Conservation (phyloP, 2,888 invertebrate genomes). For the Noctuana brunneofusca region DNA sequence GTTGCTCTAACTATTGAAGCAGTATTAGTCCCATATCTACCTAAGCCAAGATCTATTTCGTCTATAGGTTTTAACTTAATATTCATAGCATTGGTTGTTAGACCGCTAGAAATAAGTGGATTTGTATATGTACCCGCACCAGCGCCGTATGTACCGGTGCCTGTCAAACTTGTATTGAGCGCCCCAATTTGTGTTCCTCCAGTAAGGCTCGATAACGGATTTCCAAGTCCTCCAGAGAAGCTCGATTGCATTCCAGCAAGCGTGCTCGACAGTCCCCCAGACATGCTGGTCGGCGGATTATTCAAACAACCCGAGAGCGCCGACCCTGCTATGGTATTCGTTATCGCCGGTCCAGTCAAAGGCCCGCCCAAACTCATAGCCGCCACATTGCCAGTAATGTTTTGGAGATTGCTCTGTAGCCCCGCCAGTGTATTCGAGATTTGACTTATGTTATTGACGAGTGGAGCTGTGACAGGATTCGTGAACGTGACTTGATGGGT, state of each 20-base stretch:
- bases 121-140: slow-evolving; percentile 84
- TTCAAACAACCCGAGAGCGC: slow-evolving; percentile 73
- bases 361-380: slow-evolving; percentile 71
- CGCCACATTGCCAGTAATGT: slow-evolving; percentile 70
- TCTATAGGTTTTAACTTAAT: slow-evolving; percentile 88
- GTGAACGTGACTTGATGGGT: slow-evolving; percentile 81
- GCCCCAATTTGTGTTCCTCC: slow-evolving; percentile 69
- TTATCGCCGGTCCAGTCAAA: slow-evolving; percentile 72
- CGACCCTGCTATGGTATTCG: slow-evolving; percentile 76
- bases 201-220: slow-evolving; percentile 69
- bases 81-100: slow-evolving; percentile 83
- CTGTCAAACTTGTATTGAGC: slow-evolving; percentile 69
- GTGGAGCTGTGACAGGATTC: slow-evolving; percentile 75
- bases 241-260: slow-evolving; percentile 73
- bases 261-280: slow-evolving; percentile 69
- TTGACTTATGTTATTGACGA: slow-evolving; percentile 78
- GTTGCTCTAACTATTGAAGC: slow-evolving; percentile 79
- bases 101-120: slow-evolving; percentile 82
- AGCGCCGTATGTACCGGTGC: slow-evolving; percentile 66
- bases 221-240: slow-evolving; percentile 69
- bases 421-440: slow-evolving; percentile 77
- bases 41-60: slow-evolving; percentile 86
- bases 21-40: slow-evolving; percentile 78
- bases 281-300: slow-evolving; percentile 71
- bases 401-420: slow-evolving; percentile 75